Percentiles rank a stretch among this genome's conserved stretches.
phyloP scores from a whole-genome alignment of 2,888 invertebrate genomes.

The Saturnia pavonia region DNA sequence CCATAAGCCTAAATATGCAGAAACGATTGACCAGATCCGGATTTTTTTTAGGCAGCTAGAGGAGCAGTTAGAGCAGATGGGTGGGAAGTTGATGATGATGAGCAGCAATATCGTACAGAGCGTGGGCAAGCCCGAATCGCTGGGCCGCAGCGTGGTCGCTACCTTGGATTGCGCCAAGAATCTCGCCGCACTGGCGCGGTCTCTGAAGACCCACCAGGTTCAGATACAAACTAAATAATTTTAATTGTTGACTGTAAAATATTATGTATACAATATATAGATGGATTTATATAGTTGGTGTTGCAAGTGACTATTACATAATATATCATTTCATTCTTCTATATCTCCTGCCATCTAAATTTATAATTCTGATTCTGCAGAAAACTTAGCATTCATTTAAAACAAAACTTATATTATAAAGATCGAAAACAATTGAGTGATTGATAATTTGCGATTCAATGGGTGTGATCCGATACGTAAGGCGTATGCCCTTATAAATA shows the following conservation, averaged over 20 bases:
- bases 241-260: too few relatives aligned
- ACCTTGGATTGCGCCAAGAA: constrained; percentile 41
- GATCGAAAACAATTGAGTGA: background rate
- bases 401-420: background rate
- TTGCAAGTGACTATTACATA: background rate
- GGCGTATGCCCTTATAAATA: too few relatives aligned
- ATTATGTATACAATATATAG: background rate
- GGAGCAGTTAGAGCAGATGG: constrained; percentile 47
- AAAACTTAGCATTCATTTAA: background rate
- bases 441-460: background rate
- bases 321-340: background rate
- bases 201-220: constrained; percentile 32
- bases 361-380: background rate
- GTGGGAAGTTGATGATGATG: constrained; percentile 49
- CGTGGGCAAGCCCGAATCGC: constrained; percentile 38
- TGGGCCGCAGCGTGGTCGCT: constrained; percentile 43
- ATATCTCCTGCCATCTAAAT: background rate
- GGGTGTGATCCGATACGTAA: background rate
- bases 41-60: constrained; percentile 44
- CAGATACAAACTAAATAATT: background rate
- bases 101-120: constrained; percentile 41
- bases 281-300: background rate
- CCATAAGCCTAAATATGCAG: too few relatives aligned
- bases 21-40: background rate
- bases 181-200: constrained; percentile 45